phyloP scores from a whole-genome alignment of 2,113 vertebrate species.

The Sigmodon hispidus region DNA sequence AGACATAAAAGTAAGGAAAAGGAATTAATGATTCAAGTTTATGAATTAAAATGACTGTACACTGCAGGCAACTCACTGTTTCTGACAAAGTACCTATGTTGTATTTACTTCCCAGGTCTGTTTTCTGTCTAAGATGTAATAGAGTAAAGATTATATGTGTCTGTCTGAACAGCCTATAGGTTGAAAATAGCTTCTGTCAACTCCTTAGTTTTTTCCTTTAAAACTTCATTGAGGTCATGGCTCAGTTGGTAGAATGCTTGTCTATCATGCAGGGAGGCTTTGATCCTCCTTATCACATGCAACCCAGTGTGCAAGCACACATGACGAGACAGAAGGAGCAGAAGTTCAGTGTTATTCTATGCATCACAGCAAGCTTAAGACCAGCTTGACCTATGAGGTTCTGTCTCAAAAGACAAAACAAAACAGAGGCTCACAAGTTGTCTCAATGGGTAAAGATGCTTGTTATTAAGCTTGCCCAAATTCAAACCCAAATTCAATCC shows the following conservation, averaged over 20 bases:
- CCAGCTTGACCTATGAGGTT: not conserved
- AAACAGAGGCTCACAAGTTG: not conserved
- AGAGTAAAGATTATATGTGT: not conserved
- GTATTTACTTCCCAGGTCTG: not conserved
- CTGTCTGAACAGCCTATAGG: not conserved
- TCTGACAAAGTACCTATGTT: not conserved
- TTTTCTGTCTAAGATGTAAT: not conserved
- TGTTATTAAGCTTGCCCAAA: not conserved
- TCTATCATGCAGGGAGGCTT: not conserved
- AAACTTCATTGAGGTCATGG: not conserved
- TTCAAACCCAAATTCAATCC: not conserved
- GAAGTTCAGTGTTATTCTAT: not conserved
- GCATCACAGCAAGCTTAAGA: not conserved
- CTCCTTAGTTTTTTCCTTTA: not conserved
- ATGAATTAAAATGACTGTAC: not conserved
- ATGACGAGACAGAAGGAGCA: not conserved
- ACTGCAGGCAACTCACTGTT: not conserved
- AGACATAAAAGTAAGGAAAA: slow-evolving; percentile 1
- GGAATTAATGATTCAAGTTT: not conserved
- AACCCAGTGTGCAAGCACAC: not conserved
- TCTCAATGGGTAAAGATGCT: not conserved
- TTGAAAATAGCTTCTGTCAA: not conserved
- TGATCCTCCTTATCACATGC: not conserved
- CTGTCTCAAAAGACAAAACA: not conserved
- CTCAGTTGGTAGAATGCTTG: not conserved